A percentile compares a stretch with the other conserved stretches of the same genome.
These are phyloP conservation scores for Leptogaster cylindrica DNA, from an alignment of 2,888 invertebrate genomes.

Conservation along the genomic window DNA sequence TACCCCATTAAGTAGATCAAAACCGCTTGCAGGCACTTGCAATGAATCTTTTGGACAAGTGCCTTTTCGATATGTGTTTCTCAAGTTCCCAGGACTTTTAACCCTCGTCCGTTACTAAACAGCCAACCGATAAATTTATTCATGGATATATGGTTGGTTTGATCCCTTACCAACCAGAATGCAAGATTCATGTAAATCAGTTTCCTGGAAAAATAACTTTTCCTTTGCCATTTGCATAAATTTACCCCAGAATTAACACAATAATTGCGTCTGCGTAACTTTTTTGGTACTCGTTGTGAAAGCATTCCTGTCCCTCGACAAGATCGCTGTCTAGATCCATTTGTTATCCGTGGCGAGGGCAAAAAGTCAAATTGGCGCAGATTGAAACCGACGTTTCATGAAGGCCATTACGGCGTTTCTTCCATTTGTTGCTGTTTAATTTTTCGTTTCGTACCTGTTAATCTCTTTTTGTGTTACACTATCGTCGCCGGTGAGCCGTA, in stretches of 20 bases:
- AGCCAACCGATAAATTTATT: slow-evolving; percentile 39
- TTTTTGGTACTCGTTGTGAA: neutral
- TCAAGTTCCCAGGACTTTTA: slow-evolving; percentile 26
- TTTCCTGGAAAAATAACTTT: slow-evolving; percentile 40
- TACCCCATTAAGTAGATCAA: slow-evolving; percentile 16
- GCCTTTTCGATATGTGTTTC: neutral
- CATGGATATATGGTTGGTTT: slow-evolving; percentile 43
- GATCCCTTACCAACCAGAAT: slow-evolving; percentile 28
- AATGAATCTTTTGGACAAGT: slow-evolving; percentile 27
- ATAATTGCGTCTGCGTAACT: neutral
- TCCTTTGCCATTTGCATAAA: neutral
- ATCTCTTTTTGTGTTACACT: neutral
- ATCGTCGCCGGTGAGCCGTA: no score
- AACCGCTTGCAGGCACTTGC: no score
- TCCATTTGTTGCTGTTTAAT: slow-evolving; percentile 4
- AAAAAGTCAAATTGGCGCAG: neutral
- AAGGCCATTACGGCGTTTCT: neutral
- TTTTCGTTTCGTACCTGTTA: neutral
- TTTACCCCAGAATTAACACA: neutral
- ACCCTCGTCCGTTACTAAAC: slow-evolving; percentile 25
- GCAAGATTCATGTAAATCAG: slow-evolving; percentile 40
- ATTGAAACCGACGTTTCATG: slow-evolving; percentile 6
- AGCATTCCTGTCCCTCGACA: neutral
- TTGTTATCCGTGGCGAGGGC: neutral
- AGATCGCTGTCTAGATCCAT: neutral